Evolutionary conservation across 92 coral and sea anemone species (phyloP).

Genomic region (Phenganax stokvisi): DNA sequence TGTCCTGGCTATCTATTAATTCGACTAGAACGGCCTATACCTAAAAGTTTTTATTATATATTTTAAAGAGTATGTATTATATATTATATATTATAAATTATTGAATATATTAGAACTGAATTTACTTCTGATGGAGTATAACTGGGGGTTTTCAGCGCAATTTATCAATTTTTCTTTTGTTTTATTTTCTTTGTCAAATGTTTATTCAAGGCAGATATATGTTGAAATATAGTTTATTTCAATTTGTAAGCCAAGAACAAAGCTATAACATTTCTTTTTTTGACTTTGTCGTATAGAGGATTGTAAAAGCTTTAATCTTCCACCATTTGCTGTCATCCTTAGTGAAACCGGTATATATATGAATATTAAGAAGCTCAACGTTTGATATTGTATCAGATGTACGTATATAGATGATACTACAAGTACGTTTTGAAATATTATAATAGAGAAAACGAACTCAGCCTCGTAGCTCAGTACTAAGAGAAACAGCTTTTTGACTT

Average conservation of each 20-base stretch:
- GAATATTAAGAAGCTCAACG: too few species aligned
- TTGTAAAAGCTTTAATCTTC: too few species aligned
- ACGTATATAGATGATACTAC: too few species aligned
- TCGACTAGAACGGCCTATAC: too few species aligned
- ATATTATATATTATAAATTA: not conserved
- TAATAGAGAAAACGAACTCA: too few species aligned
- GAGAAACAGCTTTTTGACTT: too few species aligned
- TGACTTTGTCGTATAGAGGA: not conserved
- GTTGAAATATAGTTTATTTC: not conserved
- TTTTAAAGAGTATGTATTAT: not conserved
- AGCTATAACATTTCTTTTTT: not conserved
- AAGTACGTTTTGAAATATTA: too few species aligned
- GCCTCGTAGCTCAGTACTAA: too few species aligned
- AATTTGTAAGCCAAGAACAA: not conserved
- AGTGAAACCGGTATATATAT: too few species aligned
- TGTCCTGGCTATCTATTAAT: not conserved
- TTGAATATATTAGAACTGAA: not conserved
- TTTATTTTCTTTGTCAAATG: not conserved
- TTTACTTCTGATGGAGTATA: not conserved
- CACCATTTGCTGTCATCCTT: too few species aligned
- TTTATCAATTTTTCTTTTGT: not conserved
- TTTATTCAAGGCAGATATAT: conserved; percentile 1
- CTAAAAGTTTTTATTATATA: too few species aligned
- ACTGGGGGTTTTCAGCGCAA: not conserved
- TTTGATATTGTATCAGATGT: too few species aligned